Evolutionary conservation across 1,140 invertebrate species (phyloP), one percentile per base, ranked within the genome.

Genomic region (Agraylea sexmaculata): DNA sequence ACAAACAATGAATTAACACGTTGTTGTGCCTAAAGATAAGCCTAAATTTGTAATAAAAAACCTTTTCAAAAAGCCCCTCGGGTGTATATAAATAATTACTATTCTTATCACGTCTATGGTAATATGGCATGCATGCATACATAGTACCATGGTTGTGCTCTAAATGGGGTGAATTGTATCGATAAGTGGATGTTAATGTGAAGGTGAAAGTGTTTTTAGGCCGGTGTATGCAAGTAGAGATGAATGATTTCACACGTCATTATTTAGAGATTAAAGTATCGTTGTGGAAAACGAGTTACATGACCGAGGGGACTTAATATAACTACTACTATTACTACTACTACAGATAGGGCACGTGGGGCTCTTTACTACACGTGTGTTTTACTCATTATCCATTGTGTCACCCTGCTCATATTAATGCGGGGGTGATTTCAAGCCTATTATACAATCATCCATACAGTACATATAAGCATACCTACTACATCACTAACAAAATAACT

Each of bases 221-320:
- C 17, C 17, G 5, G 34, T 10, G 2, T 3, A 11, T 13, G 20
- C 19, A 15, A 29, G 29, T 16, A 7, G 35, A 49, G 42, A 49
- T 49, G 35, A 23, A 29, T 38, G 46, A 49, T 49, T 42, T 49
- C 46, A 49, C 46, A 49, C 46, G 46, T 49, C 43, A 39, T 49
- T 49, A 45, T 49, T 49, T 40, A 31, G 34, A 45, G 46, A 49
- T 49, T 45, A 44, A 44, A 29, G 39, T 12, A 19, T 10, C 16
- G 2, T 33, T 20, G 39, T 32, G 30, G 20, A 15, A 10, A 20
- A 16, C 15, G 4, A 13, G 6, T 22, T 37, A 35, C 21, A 21
- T 17, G 34, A 31, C 17, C 19, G 27, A 17, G 28, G 19, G 28
- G 32, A 25, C 29, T 34, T 21, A 31, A 43, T 31, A 31, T 43